Conservation (phyloP, 2,113 vertebrate genomes). For the Cinclus mexicanus region DNA sequence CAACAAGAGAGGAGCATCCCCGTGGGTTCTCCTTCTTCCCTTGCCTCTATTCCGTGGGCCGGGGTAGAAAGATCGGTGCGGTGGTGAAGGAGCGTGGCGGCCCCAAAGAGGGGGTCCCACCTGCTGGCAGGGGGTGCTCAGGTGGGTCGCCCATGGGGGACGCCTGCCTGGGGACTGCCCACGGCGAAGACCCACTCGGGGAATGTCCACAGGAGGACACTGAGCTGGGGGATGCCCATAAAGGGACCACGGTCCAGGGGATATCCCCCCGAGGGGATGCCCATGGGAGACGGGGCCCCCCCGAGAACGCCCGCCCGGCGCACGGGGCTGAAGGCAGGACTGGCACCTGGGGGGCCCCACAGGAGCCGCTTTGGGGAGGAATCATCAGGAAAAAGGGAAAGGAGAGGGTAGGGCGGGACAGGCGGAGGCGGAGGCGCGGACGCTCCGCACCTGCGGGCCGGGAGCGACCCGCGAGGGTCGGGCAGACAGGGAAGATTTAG, state of each 20-base stretch:
- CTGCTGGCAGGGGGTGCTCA: not conserved
- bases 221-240: not conserved
- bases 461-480: conserved; percentile 27
- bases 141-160: not conserved
- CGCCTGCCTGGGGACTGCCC: not conserved
- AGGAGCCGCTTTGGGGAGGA: not conserved
- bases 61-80: accelerated
- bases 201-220: not conserved
- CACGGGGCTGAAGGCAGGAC: not conserved
- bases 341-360: not conserved
- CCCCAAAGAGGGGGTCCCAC: not conserved
- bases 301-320: no score
- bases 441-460: conserved; percentile 54
- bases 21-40: not conserved
- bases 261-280: not conserved
- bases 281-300: no score
- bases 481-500: conserved; percentile 66
- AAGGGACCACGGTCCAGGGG: not conserved
- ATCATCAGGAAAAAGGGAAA: conserved; percentile 35
- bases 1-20: not conserved
- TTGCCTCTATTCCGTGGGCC: not conserved
- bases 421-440: conserved; percentile 18
- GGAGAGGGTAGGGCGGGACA: not conserved
- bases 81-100: accelerated
- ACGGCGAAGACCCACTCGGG: not conserved